Evolutionary conservation across 2,797 vertebrate species (phyloP).

Genomic region (Morelia viridis): DNA sequence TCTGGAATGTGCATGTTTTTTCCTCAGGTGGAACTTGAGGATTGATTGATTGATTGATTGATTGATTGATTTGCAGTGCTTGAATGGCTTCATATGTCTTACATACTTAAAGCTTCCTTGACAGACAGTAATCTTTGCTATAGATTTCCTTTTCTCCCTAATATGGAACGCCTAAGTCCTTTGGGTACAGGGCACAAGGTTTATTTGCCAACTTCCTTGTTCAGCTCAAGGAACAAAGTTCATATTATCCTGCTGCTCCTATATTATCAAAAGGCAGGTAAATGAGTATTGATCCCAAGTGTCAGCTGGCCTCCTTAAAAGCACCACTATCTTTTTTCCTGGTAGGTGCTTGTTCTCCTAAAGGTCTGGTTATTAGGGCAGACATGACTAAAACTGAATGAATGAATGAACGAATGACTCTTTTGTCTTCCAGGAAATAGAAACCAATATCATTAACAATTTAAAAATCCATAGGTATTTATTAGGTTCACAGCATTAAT

Average conservation of each 20-base stretch:
- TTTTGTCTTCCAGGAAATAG: slow-evolving; percentile 1
- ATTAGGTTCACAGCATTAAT: not conserved
- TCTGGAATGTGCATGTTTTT: not conserved
- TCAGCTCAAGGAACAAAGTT: slow-evolving; percentile 2
- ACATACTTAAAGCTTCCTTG: not conserved
- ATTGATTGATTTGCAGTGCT: not conserved
- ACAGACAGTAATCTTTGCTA: not conserved
- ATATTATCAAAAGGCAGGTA: not conserved
- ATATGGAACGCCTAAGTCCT: not conserved
- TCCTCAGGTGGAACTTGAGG: not conserved
- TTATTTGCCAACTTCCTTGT: not conserved
- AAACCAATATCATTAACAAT: slow-evolving; percentile 20
- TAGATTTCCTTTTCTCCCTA: not conserved
- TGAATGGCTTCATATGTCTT: not conserved
- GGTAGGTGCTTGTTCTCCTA: not conserved
- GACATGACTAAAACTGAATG: slow-evolving; percentile 1
- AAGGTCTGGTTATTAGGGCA: not conserved
- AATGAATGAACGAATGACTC: not conserved
- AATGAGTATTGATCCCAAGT: not conserved
- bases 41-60: too few species aligned
- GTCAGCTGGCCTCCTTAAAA: not conserved
- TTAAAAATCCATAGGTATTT: not conserved
- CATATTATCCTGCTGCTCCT: not conserved
- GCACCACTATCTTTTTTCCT: not conserved
- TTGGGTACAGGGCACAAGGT: not conserved